A percentile compares a stretch with the other conserved stretches of the same genome.
Conservation (phyloP, 2,113 vertebrate genomes). For the Podilymbus podiceps region DNA sequence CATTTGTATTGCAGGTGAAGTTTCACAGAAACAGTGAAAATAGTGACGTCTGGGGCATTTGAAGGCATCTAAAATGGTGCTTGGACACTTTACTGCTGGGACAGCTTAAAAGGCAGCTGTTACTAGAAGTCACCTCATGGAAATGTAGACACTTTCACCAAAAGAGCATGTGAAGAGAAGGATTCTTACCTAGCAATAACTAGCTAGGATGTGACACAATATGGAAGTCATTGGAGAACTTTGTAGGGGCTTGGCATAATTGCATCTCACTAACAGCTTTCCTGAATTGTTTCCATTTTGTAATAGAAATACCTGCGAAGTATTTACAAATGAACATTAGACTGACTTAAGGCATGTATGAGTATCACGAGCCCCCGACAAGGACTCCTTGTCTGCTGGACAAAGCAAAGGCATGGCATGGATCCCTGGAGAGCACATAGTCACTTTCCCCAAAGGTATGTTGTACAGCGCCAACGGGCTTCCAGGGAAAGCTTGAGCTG, state of each 20-base stretch:
- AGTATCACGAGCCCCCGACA: neutral
- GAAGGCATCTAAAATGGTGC: neutral
- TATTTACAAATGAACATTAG: neutral
- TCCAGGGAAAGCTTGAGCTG: neutral
- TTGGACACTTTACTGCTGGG: neutral
- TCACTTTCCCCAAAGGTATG: neutral
- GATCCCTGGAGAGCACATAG: accelerated
- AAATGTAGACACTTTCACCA: neutral
- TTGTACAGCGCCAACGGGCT: neutral
- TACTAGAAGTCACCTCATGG: neutral
- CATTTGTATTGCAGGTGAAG: neutral
- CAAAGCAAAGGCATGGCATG: neutral
- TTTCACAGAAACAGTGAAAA: neutral
- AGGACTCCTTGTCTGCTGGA: neutral
- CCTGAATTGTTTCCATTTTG: neutral
- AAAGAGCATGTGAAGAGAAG: neutral
- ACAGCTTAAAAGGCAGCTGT: neutral
- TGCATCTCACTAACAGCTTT: neutral
- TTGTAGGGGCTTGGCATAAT: neutral
- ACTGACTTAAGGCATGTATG: neutral
- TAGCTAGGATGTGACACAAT: neutral
- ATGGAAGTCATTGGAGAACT: neutral
- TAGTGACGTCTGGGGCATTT: neutral
- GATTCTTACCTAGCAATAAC: neutral
- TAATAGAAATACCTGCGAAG: neutral